Conservation (phyloP, 1,140 invertebrate genomes). For the Cherax destructor region DNA sequence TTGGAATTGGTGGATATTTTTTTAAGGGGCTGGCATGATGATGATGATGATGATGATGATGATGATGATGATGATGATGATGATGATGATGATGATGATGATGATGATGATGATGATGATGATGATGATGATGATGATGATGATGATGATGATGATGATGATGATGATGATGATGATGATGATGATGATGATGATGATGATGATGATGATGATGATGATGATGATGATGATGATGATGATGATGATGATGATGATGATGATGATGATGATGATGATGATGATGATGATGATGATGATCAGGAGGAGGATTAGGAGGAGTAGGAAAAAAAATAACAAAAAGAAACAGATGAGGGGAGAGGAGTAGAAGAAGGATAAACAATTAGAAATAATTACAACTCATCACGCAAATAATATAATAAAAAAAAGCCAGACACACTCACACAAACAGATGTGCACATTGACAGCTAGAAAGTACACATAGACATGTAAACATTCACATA, state of each 20-base stretch:
- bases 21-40: neutral
- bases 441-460: too few relatives aligned
- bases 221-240: neutral
- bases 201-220: neutral
- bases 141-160: neutral
- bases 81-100: neutral
- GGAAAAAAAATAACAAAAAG: too few relatives aligned
- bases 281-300: neutral
- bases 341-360: neutral
- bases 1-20: too few relatives aligned
- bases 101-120: neutral
- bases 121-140: neutral
- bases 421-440: too few relatives aligned
- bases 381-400: too few relatives aligned
- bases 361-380: neutral
- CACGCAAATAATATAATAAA: too few relatives aligned
- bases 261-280: neutral
- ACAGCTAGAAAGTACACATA: too few relatives aligned
- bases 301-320: too few relatives aligned
- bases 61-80: neutral
- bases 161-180: neutral
- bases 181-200: neutral
- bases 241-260: neutral
- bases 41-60: neutral
- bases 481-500: too few relatives aligned